Percentiles rank a stretch among this genome's conserved stretches.
These are phyloP conservation scores for Trematocara zebra DNA, from an alignment of 2,113 vertebrate genomes.

Conservation along the genomic window DNA sequence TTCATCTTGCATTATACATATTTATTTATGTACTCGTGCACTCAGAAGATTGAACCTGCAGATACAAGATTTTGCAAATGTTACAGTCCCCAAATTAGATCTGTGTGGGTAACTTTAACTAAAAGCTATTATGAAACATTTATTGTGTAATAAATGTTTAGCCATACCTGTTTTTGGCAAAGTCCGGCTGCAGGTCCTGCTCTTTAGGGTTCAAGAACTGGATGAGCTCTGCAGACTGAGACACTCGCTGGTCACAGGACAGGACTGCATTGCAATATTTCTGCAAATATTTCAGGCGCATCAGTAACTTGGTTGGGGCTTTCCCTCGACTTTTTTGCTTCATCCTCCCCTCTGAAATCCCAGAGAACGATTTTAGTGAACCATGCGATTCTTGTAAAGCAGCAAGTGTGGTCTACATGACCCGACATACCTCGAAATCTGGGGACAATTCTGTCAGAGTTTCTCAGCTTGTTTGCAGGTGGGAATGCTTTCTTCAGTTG, in stretches of 20 bases:
- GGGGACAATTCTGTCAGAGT: constrained; percentile 64
- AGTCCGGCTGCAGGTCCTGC: constrained; percentile 76
- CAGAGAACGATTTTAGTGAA: not conserved
- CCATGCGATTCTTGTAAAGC: too few species aligned
- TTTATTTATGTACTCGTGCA: not conserved
- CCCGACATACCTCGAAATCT: constrained; percentile 55
- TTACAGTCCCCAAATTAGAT: not conserved
- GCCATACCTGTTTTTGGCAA: constrained; percentile 79
- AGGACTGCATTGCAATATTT: constrained; percentile 76
- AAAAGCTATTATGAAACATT: not conserved
- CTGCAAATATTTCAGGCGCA: constrained; percentile 73
- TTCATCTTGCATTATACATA: not conserved
- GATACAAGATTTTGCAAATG: not conserved
- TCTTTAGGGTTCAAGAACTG: constrained; percentile 79
- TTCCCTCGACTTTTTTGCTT: not conserved
- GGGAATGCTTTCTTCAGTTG: constrained; percentile 81
- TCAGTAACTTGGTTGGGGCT: constrained; percentile 33
- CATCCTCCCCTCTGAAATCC: constrained; percentile 21
- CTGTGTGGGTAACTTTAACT: not conserved
- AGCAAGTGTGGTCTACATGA: not conserved
- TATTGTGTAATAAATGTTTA: not conserved
- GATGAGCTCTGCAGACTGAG: constrained; percentile 55
- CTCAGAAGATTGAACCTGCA: not conserved
- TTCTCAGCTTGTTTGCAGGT: constrained; percentile 62
- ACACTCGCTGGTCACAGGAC: constrained; percentile 50